Percentiles rank a stretch among this genome's conserved stretches.
phyloP scores from a whole-genome alignment of 37 sponge, comb jelly and placozoan species.

The Theonella swinhoei region DNA sequence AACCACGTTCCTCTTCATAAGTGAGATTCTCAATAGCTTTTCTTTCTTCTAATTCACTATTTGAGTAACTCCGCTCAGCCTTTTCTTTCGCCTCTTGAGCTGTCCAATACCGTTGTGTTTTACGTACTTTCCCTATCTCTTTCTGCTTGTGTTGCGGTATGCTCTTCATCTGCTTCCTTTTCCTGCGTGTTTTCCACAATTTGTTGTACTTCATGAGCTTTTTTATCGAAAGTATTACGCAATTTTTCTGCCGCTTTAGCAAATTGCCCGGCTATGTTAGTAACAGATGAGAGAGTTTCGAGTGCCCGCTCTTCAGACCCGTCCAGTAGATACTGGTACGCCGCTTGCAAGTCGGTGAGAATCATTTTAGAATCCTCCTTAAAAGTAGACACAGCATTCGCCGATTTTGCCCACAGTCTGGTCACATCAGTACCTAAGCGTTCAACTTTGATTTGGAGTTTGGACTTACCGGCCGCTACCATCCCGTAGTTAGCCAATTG shows the following conservation, averaged over 20 bases:
- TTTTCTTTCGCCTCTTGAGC: too few relatives aligned
- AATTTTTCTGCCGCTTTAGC: constrained; percentile 46
- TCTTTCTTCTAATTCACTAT: not conserved
- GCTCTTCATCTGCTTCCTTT: constrained; percentile 7
- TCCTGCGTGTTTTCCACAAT: constrained; percentile 20
- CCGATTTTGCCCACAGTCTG: constrained; percentile 69
- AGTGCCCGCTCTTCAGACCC: constrained; percentile 58
- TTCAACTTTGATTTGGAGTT: constrained; percentile 54
- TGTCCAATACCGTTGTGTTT: too few relatives aligned
- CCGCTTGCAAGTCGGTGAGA: constrained; percentile 39
- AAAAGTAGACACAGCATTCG: constrained; percentile 54
- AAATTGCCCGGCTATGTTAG: constrained; percentile 58
- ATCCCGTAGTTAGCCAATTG: constrained; percentile 65
- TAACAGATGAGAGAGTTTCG: constrained; percentile 41
- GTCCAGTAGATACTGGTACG: constrained; percentile 58
- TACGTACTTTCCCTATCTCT: not conserved
- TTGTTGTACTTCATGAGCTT: constrained; percentile 18
- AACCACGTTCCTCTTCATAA: too few relatives aligned
- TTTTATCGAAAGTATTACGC: constrained; percentile 30
- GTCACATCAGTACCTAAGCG: constrained; percentile 61
- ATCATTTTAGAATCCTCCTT: constrained; percentile 41
- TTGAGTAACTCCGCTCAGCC: not conserved
- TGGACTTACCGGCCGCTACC: constrained; percentile 51
- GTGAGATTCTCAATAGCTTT: not conserved
- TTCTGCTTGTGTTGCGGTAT: not conserved